Percentiles rank a stretch among this genome's conserved stretches.
These are phyloP conservation scores for Sphenopsis melanotis DNA, from an alignment of 2,797 vertebrate genomes.

Conservation along the genomic window DNA sequence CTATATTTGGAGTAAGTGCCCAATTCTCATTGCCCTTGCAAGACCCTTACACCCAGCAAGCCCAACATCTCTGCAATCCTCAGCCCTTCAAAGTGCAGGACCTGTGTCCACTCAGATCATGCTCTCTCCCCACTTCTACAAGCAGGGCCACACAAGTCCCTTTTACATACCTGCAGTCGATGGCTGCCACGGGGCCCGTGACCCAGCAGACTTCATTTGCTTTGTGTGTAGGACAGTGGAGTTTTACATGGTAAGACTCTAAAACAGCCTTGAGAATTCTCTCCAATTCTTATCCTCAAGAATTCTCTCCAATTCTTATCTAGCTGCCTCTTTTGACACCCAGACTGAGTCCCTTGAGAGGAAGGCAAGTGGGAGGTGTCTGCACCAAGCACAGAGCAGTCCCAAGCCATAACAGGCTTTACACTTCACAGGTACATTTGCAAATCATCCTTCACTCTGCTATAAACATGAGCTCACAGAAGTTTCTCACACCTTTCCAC, in stretches of 20 bases:
- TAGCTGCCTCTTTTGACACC: background rate
- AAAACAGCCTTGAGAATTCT: background rate
- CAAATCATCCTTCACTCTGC: background rate
- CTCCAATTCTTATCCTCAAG: background rate
- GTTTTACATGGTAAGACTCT: background rate
- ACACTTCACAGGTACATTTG: background rate
- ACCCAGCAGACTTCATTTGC: background rate
- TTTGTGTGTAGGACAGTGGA: background rate
- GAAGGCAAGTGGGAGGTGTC: background rate
- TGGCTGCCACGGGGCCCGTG: background rate
- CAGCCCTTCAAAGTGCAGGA: background rate
- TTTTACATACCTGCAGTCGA: background rate
- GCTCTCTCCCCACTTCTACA: background rate
- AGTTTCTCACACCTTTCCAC: background rate
- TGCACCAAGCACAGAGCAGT: background rate
- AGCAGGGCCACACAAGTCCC: background rate
- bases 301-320: background rate
- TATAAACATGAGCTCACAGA: background rate
- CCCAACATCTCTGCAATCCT: background rate
- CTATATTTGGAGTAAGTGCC: background rate
- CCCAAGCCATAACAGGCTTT: background rate
- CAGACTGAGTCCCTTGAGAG: background rate
- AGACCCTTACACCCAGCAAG: background rate
- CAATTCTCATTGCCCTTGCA: background rate
- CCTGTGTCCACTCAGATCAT: background rate